phyloP scores from a whole-genome alignment of 2,888 invertebrate genomes.

The Sericinus montela region DNA sequence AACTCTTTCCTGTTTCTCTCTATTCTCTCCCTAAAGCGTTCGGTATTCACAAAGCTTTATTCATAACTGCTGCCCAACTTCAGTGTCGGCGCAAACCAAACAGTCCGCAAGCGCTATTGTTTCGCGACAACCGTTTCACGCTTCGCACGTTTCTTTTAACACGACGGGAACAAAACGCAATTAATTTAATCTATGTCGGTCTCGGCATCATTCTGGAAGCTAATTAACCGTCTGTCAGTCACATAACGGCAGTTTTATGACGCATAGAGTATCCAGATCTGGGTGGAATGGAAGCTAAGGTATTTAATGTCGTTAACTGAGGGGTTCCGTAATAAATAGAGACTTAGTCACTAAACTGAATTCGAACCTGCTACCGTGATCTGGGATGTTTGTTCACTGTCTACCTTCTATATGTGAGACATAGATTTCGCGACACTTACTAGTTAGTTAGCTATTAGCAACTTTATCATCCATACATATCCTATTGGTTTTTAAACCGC shows the following conservation, averaged over 20 bases:
- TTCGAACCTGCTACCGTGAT: too few species aligned
- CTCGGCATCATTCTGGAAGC: neutral
- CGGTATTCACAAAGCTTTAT: slow-evolving; percentile 9
- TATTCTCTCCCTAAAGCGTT: neutral
- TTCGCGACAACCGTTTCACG: slow-evolving; percentile 11
- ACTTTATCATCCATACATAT: too few species aligned
- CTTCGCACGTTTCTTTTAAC: slow-evolving; percentile 16
- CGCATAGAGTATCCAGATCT: neutral
- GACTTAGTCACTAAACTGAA: too few species aligned
- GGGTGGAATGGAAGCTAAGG: too few species aligned
- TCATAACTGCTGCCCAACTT: slow-evolving; percentile 10
- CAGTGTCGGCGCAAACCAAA: neutral
- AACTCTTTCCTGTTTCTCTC: neutral
- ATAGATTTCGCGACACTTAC: too few species aligned
- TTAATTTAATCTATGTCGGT: slow-evolving; percentile 12
- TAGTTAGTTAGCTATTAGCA: too few species aligned
- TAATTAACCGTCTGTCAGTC: slow-evolving; percentile 11
- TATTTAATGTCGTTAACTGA: too few species aligned
- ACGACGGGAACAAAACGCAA: slow-evolving; percentile 12
- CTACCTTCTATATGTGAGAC: too few species aligned
- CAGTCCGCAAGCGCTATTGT: slow-evolving; percentile 6
- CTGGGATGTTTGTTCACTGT: too few species aligned
- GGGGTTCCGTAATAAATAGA: too few species aligned
- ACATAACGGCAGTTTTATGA: slow-evolving; percentile 1
- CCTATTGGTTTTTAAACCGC: too few species aligned